Percentiles rank a stretch among this genome's conserved stretches.
phyloP scores from a whole-genome alignment of 2,797 vertebrate species.

The Melanogrammus aeglefinus region DNA sequence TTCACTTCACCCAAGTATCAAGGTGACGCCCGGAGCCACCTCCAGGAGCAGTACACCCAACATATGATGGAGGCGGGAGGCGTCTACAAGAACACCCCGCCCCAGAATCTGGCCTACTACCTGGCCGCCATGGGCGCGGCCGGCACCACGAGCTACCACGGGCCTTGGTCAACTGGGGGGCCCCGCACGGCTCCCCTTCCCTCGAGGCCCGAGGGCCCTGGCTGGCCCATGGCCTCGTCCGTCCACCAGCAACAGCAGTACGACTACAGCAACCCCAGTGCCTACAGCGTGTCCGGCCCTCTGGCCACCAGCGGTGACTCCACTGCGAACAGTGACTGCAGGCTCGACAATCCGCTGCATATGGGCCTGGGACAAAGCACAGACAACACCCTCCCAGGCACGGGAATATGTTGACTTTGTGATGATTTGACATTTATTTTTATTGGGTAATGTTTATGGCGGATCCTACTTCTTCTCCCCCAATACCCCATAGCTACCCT shows the following conservation, averaged over 20 bases:
- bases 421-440: background rate
- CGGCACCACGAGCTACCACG: conserved; percentile 42
- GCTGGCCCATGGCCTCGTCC: conserved; percentile 55
- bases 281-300: conserved; percentile 31
- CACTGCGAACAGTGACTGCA: conserved; percentile 20
- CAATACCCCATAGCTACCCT: background rate
- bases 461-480: background rate
- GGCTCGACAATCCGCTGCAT: conserved; percentile 20
- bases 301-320: background rate
- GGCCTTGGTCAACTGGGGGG: conserved; percentile 36
- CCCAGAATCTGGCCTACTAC: conserved; percentile 63
- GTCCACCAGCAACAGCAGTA: conserved; percentile 30
- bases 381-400: conserved; percentile 38
- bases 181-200: conserved; percentile 29
- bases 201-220: conserved; percentile 28
- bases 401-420: background rate
- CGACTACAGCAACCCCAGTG: conserved; percentile 52
- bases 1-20: conserved; percentile 50
- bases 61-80: conserved; percentile 50
- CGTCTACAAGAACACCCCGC: conserved; percentile 46
- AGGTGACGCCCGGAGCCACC: conserved; percentile 38
- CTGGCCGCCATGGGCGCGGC: conserved; percentile 40
- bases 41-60: conserved; percentile 59
- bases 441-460: background rate
- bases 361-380: conserved; percentile 17